Evolutionary conservation across 2,888 invertebrate genomes (phyloP).

Genomic region (Drosophila putrida): DNA sequence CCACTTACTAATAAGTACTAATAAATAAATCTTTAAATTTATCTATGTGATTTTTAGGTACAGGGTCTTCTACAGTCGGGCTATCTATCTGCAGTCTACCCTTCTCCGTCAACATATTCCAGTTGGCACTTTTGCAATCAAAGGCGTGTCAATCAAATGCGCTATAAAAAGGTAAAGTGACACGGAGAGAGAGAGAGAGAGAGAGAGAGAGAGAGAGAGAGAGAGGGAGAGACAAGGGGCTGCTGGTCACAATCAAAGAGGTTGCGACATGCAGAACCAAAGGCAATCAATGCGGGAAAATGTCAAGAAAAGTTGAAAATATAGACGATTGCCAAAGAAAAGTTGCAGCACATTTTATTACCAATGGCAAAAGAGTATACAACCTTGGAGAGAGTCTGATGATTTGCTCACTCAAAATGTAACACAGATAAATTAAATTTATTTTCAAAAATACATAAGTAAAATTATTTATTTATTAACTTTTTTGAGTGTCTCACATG

Average conservation of each 20-base stretch:
- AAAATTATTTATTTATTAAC: neutral
- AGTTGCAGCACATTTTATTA: slow-evolving; percentile 39
- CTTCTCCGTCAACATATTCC: slow-evolving; percentile 1
- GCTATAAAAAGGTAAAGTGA: slow-evolving; percentile 13
- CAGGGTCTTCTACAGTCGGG: too few relatives aligned
- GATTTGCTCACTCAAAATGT: neutral
- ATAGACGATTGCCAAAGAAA: slow-evolving; percentile 30
- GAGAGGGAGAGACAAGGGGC: neutral
- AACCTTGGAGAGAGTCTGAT: slow-evolving; percentile 7
- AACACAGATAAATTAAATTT: neutral
- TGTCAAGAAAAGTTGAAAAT: slow-evolving; percentile 27
- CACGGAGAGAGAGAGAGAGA: neutral
- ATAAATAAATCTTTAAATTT: too few relatives aligned
- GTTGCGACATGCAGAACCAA: slow-evolving; percentile 28
- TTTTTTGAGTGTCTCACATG: neutral
- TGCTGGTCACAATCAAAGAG: slow-evolving; percentile 27
- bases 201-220: neutral
- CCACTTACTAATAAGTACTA: too few relatives aligned
- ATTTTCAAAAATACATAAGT: neutral
- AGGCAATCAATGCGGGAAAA: slow-evolving; percentile 49
- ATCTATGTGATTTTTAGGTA: too few relatives aligned
- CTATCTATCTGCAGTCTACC: too few relatives aligned
- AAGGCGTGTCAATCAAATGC: slow-evolving; percentile 31
- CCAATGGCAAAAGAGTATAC: slow-evolving; percentile 6
- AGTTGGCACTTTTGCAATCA: slow-evolving; percentile 25